Evolutionary conservation across 2,113 vertebrate species (phyloP), one percentile per base, ranked within the genome.

Genomic region (Etia nguti): DNA sequence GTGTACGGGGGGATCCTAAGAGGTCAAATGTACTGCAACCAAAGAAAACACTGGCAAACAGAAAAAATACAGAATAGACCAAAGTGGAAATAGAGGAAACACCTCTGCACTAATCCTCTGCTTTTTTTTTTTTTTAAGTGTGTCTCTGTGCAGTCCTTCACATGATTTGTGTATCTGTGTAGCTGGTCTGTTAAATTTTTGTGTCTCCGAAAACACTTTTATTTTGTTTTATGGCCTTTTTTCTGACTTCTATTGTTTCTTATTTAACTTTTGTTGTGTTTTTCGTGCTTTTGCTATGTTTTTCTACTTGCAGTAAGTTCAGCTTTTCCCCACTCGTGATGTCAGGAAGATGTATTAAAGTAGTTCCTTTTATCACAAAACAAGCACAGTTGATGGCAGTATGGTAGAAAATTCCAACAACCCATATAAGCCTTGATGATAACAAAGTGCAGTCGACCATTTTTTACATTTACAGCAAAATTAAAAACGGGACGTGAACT

Each of bases 61-160:
- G 18, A 65, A 65, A 65, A 12, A 8, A 20, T 60, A 34, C 16
- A 60, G 1, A 62, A 62, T 62, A 20, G 36, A n/a, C 9, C 59
- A 65, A 20, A 65, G 10, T 36, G 60, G 10, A n/a, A 65, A 65
- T 8, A 8, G n/a, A 34, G n/a, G n/a, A 34, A 31, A 16, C 4
- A 20, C 5, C 2, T 18, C 5, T 31, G 29, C 29, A 60, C 16
- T 31, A 60, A 62, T 34, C 9, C 16, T 34, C 16, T 34, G 57
- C 57, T 59, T 31, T 10, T 29, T 57, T 46, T 7, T 9, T 0
- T 0, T n/a, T 5, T 3, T 16, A 62, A 1, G 18, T 36, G 60
- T 65, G 18, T 65, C 60, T n/a, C 60, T 36, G 6, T 38, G 4
- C 60, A 38, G 20, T 38, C 59, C 59, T 62, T 20, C 60, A 65